Percentiles rank a stretch among this genome's conserved stretches.
Conservation (phyloP, 2,797 vertebrate genomes). For the Anabacerthia variegaticeps region DNA sequence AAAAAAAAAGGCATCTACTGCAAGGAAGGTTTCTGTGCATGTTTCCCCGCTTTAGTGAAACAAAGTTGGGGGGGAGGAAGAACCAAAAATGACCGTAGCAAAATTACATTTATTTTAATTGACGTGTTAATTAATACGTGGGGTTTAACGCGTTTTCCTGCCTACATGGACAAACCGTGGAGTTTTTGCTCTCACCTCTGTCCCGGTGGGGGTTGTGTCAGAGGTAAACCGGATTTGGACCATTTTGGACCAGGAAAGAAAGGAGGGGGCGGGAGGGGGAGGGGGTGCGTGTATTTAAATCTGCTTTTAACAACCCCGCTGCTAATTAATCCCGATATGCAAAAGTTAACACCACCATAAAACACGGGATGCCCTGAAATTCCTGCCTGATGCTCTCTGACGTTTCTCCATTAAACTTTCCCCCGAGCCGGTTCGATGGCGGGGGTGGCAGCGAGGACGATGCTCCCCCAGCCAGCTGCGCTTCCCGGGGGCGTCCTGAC, state of each 20-base stretch:
- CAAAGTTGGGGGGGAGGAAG: background rate
- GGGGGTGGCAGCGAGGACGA: background rate
- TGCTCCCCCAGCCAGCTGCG: background rate
- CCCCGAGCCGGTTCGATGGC: background rate
- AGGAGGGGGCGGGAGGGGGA: no score
- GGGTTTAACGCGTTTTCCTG: background rate
- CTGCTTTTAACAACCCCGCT: background rate
- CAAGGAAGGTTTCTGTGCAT: constrained; percentile 43
- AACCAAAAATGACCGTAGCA: background rate
- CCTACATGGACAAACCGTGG: background rate
- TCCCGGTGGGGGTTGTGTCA: background rate
- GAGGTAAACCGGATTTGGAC: background rate
- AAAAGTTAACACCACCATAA: constrained; percentile 3
- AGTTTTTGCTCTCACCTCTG: background rate
- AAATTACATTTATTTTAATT: background rate
- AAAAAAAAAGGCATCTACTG: constrained; percentile 24
- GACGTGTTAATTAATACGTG: background rate
- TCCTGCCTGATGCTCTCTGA: background rate
- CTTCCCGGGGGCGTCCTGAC: no score
- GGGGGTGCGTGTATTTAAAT: background rate
- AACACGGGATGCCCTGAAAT: background rate
- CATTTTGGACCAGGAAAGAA: background rate
- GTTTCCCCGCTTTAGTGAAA: constrained; percentile 4
- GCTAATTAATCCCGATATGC: background rate
- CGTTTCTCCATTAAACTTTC: background rate